Evolutionary conservation across 2,888 invertebrate genomes (phyloP).

Genomic region (Protula sp.): DNA sequence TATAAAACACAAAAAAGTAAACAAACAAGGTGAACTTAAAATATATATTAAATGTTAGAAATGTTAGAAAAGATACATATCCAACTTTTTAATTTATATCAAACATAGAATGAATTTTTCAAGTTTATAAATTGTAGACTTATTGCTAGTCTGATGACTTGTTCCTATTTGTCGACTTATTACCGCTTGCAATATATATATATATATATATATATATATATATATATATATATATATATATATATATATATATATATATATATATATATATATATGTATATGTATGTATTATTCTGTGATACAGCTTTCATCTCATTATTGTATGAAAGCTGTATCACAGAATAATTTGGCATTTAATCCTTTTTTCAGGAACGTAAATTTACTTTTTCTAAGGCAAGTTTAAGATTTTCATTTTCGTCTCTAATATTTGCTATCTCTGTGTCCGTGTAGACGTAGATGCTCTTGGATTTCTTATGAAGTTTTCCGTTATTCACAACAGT

Average conservation of each 20-base stretch:
- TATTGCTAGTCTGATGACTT: too few species aligned
- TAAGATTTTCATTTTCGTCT: constrained; percentile 19
- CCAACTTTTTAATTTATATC: too few species aligned
- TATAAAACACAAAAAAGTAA: too few species aligned
- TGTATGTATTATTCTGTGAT: not conserved
- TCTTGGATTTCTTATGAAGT: constrained; percentile 7
- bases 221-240: constrained; percentile 5
- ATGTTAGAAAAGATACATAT: too few species aligned
- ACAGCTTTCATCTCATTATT: too few species aligned
- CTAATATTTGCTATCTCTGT: constrained; percentile 9
- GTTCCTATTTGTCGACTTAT: not conserved
- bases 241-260: constrained; percentile 1
- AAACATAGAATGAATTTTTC: too few species aligned
- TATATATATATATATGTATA: not conserved
- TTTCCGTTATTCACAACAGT: constrained; percentile 11
- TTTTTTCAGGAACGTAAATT: not conserved
- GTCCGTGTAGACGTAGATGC: constrained; percentile 7
- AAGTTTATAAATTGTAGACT: too few species aligned
- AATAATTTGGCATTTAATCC: not conserved
- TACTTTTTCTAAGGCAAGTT: constrained; percentile 20
- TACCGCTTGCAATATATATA: too few species aligned
- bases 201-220: not conserved
- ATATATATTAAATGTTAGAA: too few species aligned
- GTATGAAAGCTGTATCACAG: too few species aligned
- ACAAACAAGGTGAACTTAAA: too few species aligned